A percentile compares a stretch with the other conserved stretches of the same genome.
Conservation (phyloP, 37 sponge, comb jelly and placozoan genomes). For the Diacarnus erythraeanus region DNA sequence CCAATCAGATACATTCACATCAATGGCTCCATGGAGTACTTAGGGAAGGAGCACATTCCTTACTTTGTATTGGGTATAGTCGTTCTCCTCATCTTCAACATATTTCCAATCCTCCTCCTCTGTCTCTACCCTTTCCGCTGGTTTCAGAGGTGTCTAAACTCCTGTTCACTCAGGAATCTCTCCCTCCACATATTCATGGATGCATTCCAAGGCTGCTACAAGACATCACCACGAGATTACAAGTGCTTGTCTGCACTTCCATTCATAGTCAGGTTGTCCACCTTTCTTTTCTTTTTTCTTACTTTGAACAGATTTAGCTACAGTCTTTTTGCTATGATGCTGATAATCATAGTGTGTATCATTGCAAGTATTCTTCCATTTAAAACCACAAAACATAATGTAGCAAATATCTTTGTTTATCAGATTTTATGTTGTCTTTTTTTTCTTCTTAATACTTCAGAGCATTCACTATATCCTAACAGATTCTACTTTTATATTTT, state of each 20-base stretch:
- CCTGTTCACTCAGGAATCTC: not conserved
- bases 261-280: not conserved
- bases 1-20: not conserved
- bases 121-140: slow-evolving; percentile 13
- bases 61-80: slow-evolving; percentile 27
- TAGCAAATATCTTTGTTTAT: no score
- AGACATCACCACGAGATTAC: not conserved
- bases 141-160: slow-evolving; percentile 11
- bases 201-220: slow-evolving; percentile 62
- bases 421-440: no score
- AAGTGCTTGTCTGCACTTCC: not conserved
- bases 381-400: no score
- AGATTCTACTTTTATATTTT: no score
- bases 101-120: slow-evolving; percentile 49
- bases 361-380: no score
- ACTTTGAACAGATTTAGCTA: no score
- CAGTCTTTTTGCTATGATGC: no score
- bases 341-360: no score
- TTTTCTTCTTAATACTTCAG: no score
- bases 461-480: no score
- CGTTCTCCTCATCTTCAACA: slow-evolving; percentile 17
- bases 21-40: slow-evolving; percentile 30
- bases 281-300: no score
- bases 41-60: slow-evolving; percentile 18
- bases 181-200: slow-evolving; percentile 30